These are phyloP conservation scores for Sipunculus nudus DNA, from an alignment of 2,888 invertebrate species.

Conservation along the genomic window DNA sequence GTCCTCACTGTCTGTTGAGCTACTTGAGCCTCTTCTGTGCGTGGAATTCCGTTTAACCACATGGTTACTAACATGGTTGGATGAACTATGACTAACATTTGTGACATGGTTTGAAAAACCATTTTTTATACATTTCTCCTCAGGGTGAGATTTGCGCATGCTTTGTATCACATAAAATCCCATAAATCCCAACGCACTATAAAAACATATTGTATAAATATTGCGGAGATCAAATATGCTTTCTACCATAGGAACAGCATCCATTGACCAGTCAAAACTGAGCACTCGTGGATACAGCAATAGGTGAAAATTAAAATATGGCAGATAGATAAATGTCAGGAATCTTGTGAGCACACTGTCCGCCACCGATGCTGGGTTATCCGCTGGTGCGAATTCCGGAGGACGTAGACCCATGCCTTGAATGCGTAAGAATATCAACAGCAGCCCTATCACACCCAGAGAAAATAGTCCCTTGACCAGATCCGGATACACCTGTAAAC, in stretches of 20 bases:
- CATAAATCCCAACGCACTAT: conserved; percentile 66
- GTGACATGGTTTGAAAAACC: too few species aligned
- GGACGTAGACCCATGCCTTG: conserved; percentile 76
- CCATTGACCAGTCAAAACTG: conserved; percentile 99
- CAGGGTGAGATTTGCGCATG: too few species aligned
- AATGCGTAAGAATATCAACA: conserved; percentile 80
- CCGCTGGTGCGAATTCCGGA: conserved; percentile 90
- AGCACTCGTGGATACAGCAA: conserved; percentile 86
- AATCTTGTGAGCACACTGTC: conserved; percentile 81
- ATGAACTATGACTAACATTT: too few species aligned
- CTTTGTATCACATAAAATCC: conserved; percentile 1
- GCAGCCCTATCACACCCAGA: conserved; percentile 75
- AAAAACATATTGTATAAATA: conserved; percentile 79
- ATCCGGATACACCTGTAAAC: conserved; percentile 43
- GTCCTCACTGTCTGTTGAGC: conserved; percentile 45
- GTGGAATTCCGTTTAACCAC: too few species aligned
- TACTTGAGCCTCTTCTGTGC: conserved; percentile 34
- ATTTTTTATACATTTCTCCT: too few species aligned
- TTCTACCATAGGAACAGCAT: conserved; percentile 87
- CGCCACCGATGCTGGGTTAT: conserved; percentile 94
- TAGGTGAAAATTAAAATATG: conserved; percentile 88
- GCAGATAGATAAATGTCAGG: conserved; percentile 90
- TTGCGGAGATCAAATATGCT: conserved; percentile 83
- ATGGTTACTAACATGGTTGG: too few species aligned
- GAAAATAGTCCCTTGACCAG: conserved; percentile 62